These are phyloP conservation scores for Unio delphinus DNA, from an alignment of 2,888 invertebrate species.

Conservation along the genomic window DNA sequence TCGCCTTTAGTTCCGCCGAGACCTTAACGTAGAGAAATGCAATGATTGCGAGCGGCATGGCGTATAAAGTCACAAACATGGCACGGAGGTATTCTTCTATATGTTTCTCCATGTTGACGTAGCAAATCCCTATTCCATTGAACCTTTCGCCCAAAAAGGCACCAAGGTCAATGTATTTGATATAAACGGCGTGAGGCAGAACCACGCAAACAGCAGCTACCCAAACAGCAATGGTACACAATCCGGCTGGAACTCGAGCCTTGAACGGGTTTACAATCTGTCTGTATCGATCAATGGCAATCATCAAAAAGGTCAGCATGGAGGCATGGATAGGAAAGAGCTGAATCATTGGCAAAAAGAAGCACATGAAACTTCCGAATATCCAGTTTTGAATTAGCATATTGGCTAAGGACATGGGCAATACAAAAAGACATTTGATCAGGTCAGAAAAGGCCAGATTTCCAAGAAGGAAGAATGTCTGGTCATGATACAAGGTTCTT, in stretches of 20 bases:
- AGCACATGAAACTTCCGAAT: conserved; percentile 81
- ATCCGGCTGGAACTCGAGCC: conserved; percentile 78
- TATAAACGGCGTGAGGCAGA: conserved; percentile 82
- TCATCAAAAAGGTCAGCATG: conserved; percentile 80
- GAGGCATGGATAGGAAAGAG: conserved; percentile 82
- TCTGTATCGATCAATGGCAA: conserved; percentile 81
- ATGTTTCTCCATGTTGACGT: conserved; percentile 56
- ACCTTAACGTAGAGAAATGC: conserved; percentile 79
- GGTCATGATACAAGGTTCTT: conserved; percentile 77
- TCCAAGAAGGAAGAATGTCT: conserved; percentile 79
- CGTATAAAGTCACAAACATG: conserved; percentile 72
- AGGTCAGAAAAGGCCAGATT: conserved; percentile 80
- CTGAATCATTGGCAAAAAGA: conserved; percentile 82
- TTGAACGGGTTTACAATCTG: conserved; percentile 79
- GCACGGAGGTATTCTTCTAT: conserved; percentile 68
- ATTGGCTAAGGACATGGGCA: conserved; percentile 80
- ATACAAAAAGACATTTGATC: conserved; percentile 79
- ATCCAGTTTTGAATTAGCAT: conserved; percentile 83
- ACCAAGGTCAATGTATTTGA: conserved; percentile 80
- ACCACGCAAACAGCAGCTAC: conserved; percentile 81
- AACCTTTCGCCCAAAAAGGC: conserved; percentile 72
- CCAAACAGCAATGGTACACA: conserved; percentile 82
- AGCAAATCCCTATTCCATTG: conserved; percentile 65
- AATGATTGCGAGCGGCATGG: conserved; percentile 76
- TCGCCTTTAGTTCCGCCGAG: conserved; percentile 76